A percentile compares a stretch with the other conserved stretches of the same genome.
These are phyloP conservation scores for Dascyllus trimaculatus DNA, from an alignment of 2,113 vertebrate genomes.

Conservation along the genomic window DNA sequence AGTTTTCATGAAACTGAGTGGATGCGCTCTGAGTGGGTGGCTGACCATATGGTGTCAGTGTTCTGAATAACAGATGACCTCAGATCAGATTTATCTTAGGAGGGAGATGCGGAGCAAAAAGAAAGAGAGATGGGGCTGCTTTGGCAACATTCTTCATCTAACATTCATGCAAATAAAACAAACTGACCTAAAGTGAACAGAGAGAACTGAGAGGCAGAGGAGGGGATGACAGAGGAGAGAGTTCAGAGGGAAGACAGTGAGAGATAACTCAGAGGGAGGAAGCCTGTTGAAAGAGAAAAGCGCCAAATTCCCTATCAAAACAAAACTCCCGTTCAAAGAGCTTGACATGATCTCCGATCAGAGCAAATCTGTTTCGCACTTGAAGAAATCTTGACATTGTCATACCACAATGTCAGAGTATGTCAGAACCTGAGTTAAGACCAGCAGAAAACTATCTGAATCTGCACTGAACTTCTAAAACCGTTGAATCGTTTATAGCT, in stretches of 20 bases:
- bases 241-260: background rate
- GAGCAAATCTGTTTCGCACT: conserved; percentile 20
- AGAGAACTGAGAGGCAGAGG: conserved; percentile 24
- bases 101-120: conserved; percentile 54
- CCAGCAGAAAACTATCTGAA: background rate
- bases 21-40: conserved; percentile 73
- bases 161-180: conserved; percentile 70
- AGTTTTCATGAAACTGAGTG: conserved; percentile 76
- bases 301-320: conserved; percentile 16
- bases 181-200: conserved; percentile 47
- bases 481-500: background rate
- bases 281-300: conserved; percentile 7
- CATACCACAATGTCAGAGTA: background rate
- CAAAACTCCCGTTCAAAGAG: conserved; percentile 1
- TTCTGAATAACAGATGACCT: conserved; percentile 80
- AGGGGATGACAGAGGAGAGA: conserved; percentile 12
- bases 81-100: conserved; percentile 79
- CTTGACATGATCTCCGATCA: conserved; percentile 17
- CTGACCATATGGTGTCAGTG: conserved; percentile 79
- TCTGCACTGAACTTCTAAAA: background rate
- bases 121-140: conserved; percentile 54
- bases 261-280: conserved; percentile 12
- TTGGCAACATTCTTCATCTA: conserved; percentile 71
- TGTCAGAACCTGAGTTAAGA: conserved; percentile 16
- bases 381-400: conserved; percentile 7